A percentile compares a stretch with the other conserved stretches of the same genome.
Evolutionary conservation across 37 sponge, comb jelly and placozoan genomes (phyloP).

Genomic region (Beroe ovata): DNA sequence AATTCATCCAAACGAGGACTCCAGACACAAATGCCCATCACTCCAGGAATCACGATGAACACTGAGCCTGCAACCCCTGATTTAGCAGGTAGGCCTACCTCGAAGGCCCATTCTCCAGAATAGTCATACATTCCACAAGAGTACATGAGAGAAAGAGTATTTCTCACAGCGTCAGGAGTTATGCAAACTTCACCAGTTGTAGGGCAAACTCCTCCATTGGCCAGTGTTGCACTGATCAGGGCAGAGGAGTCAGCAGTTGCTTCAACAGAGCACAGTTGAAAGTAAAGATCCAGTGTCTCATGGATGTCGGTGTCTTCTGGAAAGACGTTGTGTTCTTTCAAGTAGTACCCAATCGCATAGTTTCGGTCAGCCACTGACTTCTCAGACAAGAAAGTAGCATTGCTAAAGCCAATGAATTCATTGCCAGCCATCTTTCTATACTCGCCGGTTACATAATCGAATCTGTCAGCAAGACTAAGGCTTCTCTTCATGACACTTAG

Average conservation of each 20-base stretch:
- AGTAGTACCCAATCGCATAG: slow-evolving; percentile 68
- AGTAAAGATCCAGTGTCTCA: slow-evolving; percentile 64
- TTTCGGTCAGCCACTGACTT: slow-evolving; percentile 66
- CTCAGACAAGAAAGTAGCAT: slow-evolving; percentile 69
- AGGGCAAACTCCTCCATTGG: slow-evolving; percentile 72
- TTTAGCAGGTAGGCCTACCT: slow-evolving; percentile 71
- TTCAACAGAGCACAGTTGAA: slow-evolving; percentile 83
- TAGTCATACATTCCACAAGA: slow-evolving; percentile 94
- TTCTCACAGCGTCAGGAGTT: slow-evolving; percentile 71
- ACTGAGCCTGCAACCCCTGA: slow-evolving; percentile 82
- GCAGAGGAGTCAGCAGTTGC: slow-evolving; percentile 73
- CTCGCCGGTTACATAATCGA: slow-evolving; percentile 15
- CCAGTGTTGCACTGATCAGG: slow-evolving; percentile 90
- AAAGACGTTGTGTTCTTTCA: slow-evolving; percentile 68
- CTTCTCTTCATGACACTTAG: slow-evolving; percentile 13
- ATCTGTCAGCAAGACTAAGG: slow-evolving; percentile 67
- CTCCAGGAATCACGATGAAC: slow-evolving; percentile 80
- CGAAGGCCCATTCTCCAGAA: slow-evolving; percentile 85
- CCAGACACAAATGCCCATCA: slow-evolving; percentile 87
- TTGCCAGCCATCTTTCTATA: slow-evolving; percentile 67
- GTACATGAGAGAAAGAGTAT: slow-evolving; percentile 86
- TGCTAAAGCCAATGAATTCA: slow-evolving; percentile 68
- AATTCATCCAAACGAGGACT: slow-evolving; percentile 77
- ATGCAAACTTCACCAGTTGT: slow-evolving; percentile 16
- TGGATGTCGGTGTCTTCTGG: slow-evolving; percentile 49